Evolutionary conservation across 2,113 vertebrate species (phyloP).

Genomic region (Myotis lucifugus): DNA sequence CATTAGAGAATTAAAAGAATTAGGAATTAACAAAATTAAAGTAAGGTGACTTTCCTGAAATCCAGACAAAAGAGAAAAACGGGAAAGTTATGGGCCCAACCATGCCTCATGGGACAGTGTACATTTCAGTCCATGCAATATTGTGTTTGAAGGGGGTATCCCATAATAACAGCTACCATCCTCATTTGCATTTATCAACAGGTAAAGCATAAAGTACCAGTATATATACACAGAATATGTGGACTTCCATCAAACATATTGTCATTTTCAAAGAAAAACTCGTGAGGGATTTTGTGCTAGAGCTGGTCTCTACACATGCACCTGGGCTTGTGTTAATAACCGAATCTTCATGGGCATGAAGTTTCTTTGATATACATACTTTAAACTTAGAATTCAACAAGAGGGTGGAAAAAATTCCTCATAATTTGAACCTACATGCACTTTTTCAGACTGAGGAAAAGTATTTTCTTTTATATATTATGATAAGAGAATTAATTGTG

Average conservation of each 20-base stretch:
- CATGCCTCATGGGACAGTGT: neutral
- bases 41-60: neutral
- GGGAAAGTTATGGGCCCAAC: neutral
- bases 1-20: neutral
- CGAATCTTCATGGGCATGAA: neutral
- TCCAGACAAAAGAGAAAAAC: neutral
- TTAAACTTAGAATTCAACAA: neutral
- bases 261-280: constrained; percentile 14
- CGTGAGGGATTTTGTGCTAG: neutral
- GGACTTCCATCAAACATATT: neutral
- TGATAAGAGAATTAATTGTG: constrained; percentile 17
- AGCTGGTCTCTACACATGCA: neutral
- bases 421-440: neutral
- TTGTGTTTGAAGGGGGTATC: neutral
- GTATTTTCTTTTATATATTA: neutral
- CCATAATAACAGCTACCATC: neutral
- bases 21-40: neutral
- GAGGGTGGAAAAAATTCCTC: neutral
- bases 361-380: neutral
- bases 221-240: neutral
- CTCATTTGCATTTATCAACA: neutral
- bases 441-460: neutral
- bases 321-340: neutral
- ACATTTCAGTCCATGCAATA: neutral
- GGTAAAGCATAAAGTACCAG: neutral